Base-by-base conservation (phyloP, 1,140 invertebrate genomes). In the Metaphire vulgaris region DNA sequence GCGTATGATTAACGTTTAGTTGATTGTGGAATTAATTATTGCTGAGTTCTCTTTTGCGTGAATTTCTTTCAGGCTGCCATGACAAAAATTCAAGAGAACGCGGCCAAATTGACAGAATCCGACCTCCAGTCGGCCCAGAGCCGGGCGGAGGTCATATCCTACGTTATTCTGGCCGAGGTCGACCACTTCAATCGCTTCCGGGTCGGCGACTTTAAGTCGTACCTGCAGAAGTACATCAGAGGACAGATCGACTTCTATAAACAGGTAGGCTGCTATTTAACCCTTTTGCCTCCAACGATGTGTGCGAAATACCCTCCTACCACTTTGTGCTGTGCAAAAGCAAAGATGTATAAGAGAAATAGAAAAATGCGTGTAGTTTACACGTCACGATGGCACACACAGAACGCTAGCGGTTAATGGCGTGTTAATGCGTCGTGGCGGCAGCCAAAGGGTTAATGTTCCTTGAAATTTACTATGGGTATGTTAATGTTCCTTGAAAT, bases 191-290 rank as follows among this genome's bases (percentile, higher is more conserved):
- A 96, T 81, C 84, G 88, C n/a, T 93, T 97, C 82, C 89, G 94
- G 78, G 91, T 93, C 33, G 87, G 89, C 21, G 94, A 98, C 85
- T 90, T 96, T 79, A 94, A 92, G 84, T 88, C 90, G 69, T 91
- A 93, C 72, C 92, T 97, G 88, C 92, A 92, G 83, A 90, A 89
- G 74, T 97, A 94, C 83, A 88, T 98, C 66, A 88, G 87, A 75
- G 92, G 94, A 82, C 96, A 98, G 87, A 93, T 97, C 56, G 89
- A 89, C 64, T 98, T 98, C 87, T 97, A 98, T 87, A 91, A 93
- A 85, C 92, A 92, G 80, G 88, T 89, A 76, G 77, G 69, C n/a
- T n/a, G n/a, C n/a, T n/a, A n/a, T n/a, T n/a, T n/a, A n/a, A n/a
- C n/a, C n/a, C n/a, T n/a, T n/a, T n/a, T n/a, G n/a, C n/a, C n/a